A percentile compares a stretch with the other conserved stretches of the same genome.
phyloP scores from a whole-genome alignment of 1,140 invertebrate species.

The Hormaphis cornu region DNA sequence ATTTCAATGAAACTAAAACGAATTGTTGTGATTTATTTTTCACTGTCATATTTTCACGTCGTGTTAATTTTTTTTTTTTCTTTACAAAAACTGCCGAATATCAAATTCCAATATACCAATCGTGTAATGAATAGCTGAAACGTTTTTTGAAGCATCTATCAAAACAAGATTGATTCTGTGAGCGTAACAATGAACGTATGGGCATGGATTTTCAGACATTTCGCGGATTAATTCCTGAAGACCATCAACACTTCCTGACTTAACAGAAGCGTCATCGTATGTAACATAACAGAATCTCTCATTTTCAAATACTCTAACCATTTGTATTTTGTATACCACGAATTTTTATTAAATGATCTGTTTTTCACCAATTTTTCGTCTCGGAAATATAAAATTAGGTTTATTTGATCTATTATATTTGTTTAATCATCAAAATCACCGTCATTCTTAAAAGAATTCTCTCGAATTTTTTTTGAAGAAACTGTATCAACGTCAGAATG shows the following conservation, averaged over 20 bases:
- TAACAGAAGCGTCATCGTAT: constrained; percentile 34
- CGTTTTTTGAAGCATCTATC: neutral
- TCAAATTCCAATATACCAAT: neutral
- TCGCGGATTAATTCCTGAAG: neutral
- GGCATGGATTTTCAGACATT: neutral
- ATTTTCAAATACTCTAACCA: neutral
- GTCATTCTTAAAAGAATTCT: neutral
- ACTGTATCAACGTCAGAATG: neutral
- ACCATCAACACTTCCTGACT: constrained; percentile 18
- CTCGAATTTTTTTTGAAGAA: neutral
- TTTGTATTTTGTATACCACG: neutral
- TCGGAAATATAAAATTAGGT: neutral
- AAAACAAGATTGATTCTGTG: constrained; percentile 6
- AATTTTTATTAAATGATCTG: constrained; percentile 1
- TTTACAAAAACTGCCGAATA: no score
- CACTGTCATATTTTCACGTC: no score
- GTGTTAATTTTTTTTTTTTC: no score
- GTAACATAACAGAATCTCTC: neutral
- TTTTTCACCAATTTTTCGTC: neutral
- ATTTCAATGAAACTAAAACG: no score
- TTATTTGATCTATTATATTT: neutral
- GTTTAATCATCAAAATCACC: neutral
- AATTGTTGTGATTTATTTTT: no score
- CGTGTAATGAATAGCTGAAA: neutral
- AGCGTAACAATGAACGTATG: constrained; percentile 3